Base-by-base conservation (phyloP, 2,113 vertebrate species). In the Atlantisia rogersi region DNA sequence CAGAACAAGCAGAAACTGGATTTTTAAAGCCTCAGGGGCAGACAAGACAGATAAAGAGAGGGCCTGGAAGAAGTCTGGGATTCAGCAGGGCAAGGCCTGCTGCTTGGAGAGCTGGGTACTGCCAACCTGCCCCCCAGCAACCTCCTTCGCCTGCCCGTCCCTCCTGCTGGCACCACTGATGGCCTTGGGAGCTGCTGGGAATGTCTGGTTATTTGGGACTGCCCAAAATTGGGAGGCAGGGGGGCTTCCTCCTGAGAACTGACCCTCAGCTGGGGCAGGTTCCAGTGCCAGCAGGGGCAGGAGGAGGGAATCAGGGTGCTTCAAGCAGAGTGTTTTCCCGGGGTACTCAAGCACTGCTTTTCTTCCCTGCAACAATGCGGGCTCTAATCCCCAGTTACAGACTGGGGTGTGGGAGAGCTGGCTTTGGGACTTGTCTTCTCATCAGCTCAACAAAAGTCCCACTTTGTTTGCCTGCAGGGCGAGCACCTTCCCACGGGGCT, bases 401-500 rank as follows among this genome's bases (percentile, higher is more conserved):
- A 29, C 31, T 6, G 10, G 37, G 10, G 37, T 37, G 31, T 59
- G 90, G 16, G 11, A 17, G 79, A 92, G 20, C 29, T 84, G 76
- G 70, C 82, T 82, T 69, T 81, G 89, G 81, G 77, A 86, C 15
- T 89, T 88, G 79, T 83, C 37, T 92, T 95, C 88, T 84, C 40
- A 77, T 89, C 86, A 79, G 65, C 59, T 93, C 74, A 82, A 87
- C 91, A 91, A 91, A 21, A 95, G 74, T 42, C 42, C 35, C 28
- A 19, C 59, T 96, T 93, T 88, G 85, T 86, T 65, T 82, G 87
- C 90, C 94, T 88, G 92, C 85, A 93, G 68, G 94, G 80, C 62
- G 84, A 84, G 77, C 25, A 48, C 40, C 65, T 40, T 88, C 82
- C 56, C 76, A 3, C 5, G 32, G 31, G 74, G 22, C 55, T 53